Base-by-base conservation (phyloP, 2,888 invertebrate genomes). In the Drymonia ruficornis region DNA sequence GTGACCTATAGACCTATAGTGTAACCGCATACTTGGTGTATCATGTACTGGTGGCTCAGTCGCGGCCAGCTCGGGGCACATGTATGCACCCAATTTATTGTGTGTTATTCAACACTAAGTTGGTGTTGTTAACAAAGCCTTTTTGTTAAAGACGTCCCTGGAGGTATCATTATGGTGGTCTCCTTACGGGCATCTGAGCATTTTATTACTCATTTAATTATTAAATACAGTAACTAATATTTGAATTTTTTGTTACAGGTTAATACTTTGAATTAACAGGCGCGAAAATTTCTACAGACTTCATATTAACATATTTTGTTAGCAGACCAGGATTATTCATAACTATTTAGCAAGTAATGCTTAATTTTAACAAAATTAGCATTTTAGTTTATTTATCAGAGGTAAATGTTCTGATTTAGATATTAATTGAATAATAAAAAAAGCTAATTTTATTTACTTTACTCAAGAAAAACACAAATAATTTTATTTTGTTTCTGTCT, bases 251-350 rank as follows among this genome's bases (percentile, higher is more conserved):
- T 85, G 78, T 93, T 93, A 38, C 89, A 94, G 93, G 82, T 94
- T 56, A 94, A 93, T 76, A 93, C 93, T 29, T 57, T 92, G 54
- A 93, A 91, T 66, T 93, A 83, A 81, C 34, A 7, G 38, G 38
- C 49, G 31, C 46, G 36, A 29, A 42, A 2, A 3, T 15, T 50
- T 43, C 19, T 47, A 18, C 15, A 45, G 23, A 23, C 6, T 43
- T 36, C 16, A 9, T 40, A 23, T 23, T 6, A 23, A 23, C 11
- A 15, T n/a, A n/a, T 12, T 44, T n/a, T n/a, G n/a, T 44, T 28
- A 45, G 1, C 18, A 28, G 28, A 45, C 12, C 28, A 45, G 15
- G 18, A 19, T 40, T 16, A 40, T 42, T 1, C 2, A 16, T 43
- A 23, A 43, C 23, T 43, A 43, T 5, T 43, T 12, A 15, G 13